Evolutionary conservation across 2,888 invertebrate species (phyloP).

Genomic region (Axea sp.): DNA sequence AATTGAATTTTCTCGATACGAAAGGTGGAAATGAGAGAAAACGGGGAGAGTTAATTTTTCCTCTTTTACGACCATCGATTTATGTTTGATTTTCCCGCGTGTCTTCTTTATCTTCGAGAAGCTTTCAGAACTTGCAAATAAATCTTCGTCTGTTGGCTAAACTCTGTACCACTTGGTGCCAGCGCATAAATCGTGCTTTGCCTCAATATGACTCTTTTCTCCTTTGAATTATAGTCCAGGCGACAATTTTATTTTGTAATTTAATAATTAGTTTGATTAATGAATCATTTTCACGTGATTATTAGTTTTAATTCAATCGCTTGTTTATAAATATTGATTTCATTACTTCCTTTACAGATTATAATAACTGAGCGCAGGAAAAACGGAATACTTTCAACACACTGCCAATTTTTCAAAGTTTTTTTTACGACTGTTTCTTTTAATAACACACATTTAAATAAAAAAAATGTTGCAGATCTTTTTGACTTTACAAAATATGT

Average conservation of each 20-base stretch:
- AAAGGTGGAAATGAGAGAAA: slow-evolving; percentile 5
- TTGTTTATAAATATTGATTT: too few relatives aligned
- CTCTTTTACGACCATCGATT: slow-evolving; percentile 37
- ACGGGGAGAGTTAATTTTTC: slow-evolving; percentile 32
- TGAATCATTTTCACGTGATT: too few relatives aligned
- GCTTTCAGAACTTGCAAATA: slow-evolving; percentile 21
- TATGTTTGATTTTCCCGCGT: slow-evolving; percentile 44
- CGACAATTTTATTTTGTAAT: slow-evolving; percentile 31
- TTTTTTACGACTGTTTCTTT: too few relatives aligned
- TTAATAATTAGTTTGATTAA: slow-evolving; percentile 30
- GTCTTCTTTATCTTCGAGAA: slow-evolving; percentile 41
- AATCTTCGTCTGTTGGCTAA: slow-evolving; percentile 43
- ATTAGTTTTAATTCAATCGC: too few relatives aligned
- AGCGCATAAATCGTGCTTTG: slow-evolving; percentile 40
- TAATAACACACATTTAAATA: too few relatives aligned
- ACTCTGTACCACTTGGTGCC: slow-evolving; percentile 27
- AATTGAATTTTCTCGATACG: too few relatives aligned
- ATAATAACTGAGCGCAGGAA: too few relatives aligned
- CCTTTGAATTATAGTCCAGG: slow-evolving; percentile 27
- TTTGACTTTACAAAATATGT: too few relatives aligned
- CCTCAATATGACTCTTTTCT: slow-evolving; percentile 32
- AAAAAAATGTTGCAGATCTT: too few relatives aligned
- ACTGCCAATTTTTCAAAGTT: too few relatives aligned
- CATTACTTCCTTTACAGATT: too few relatives aligned
- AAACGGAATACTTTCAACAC: too few relatives aligned